Evolutionary conservation across 2,113 vertebrate species (phyloP).

Genomic region (Scomber colias): DNA sequence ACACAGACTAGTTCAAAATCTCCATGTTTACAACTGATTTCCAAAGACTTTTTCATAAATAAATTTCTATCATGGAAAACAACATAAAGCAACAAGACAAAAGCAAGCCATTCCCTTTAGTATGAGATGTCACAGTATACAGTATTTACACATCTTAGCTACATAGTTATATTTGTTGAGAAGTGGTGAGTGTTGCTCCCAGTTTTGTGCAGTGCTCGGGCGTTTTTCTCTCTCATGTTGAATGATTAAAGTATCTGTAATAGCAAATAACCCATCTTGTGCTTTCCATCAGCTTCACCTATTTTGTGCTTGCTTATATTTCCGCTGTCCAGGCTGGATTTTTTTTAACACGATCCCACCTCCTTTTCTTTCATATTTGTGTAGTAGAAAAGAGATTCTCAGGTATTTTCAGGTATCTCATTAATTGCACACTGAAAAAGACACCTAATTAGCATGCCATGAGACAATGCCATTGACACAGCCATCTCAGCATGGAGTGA

Average conservation of each 20-base stretch:
- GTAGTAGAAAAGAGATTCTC: constrained; percentile 43
- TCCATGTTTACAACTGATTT: constrained; percentile 64
- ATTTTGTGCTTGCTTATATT: constrained; percentile 60
- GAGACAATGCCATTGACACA: constrained; percentile 43
- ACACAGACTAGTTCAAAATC: constrained; percentile 52
- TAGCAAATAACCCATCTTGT: constrained; percentile 36
- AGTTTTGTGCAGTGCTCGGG: constrained; percentile 68
- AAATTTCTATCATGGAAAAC: constrained; percentile 62
- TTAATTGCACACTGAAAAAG: constrained; percentile 53
- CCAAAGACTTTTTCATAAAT: constrained; percentile 57
- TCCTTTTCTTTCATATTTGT: constrained; percentile 29
- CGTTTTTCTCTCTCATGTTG: constrained; percentile 21
- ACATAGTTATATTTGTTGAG: constrained; percentile 48
- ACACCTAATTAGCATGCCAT: constrained; percentile 61
- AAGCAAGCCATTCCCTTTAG: constrained; percentile 73
- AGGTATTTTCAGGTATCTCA: constrained; percentile 36
- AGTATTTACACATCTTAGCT: constrained; percentile 73
- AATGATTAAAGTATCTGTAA: constrained; percentile 16
- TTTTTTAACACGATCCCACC: constrained; percentile 29
- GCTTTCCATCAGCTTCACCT: constrained; percentile 41
- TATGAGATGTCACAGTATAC: constrained; percentile 48
- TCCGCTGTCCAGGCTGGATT: background rate
- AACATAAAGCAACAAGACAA: constrained; percentile 78
- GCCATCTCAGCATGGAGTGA: constrained; percentile 38
- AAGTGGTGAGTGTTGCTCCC: constrained; percentile 32